These are phyloP conservation scores for Syngnathus rostellatus DNA, from an alignment of 2,797 vertebrate species.

Conservation along the genomic window DNA sequence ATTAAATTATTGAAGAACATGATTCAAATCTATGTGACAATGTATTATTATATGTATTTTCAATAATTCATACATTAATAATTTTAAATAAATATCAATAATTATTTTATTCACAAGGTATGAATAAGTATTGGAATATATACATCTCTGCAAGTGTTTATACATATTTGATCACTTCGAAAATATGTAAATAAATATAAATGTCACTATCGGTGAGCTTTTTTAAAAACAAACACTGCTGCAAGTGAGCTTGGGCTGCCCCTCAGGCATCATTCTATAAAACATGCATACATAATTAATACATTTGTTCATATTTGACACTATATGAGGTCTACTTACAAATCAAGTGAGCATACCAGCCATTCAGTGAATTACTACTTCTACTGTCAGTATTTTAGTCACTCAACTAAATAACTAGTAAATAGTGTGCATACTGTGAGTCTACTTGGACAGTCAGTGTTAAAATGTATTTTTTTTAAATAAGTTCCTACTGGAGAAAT, in stretches of 20 bases:
- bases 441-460: conserved; percentile 10
- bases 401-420: not conserved
- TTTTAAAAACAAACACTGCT: too few species aligned
- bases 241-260: not conserved
- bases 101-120: too few species aligned
- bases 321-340: not conserved
- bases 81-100: too few species aligned
- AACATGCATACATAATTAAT: not conserved
- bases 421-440: not conserved
- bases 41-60: too few species aligned
- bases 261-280: not conserved
- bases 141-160: too few species aligned
- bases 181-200: too few species aligned
- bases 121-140: too few species aligned
- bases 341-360: not conserved
- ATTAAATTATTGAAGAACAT: too few species aligned
- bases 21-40: too few species aligned
- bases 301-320: not conserved
- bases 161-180: too few species aligned
- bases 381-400: not conserved
- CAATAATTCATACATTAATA: too few species aligned
- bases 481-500: conserved; percentile 10
- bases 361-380: not conserved
- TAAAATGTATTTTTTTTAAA: conserved; percentile 1
- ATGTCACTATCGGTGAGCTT: too few species aligned